Base-by-base conservation (phyloP, 30 jellyfish, hydroid and myxozoan genomes). In the Catostylus mosaicus region DNA sequence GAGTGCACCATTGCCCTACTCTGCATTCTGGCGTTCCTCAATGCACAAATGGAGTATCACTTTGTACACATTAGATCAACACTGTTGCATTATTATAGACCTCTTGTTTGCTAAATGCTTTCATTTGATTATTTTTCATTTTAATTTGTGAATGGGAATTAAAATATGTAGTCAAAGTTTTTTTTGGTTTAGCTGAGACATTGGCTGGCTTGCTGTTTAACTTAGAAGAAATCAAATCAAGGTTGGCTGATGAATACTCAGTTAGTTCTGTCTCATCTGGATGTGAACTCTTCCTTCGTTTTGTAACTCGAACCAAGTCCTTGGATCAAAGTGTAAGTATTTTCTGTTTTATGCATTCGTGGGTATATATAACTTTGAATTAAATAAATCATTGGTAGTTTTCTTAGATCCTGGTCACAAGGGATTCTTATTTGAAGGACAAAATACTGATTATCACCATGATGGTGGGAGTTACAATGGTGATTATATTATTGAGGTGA, bases 181-280 rank as follows among this genome's bases (percentile, higher is more conserved):
- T 79, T 9, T 30, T 50, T 27, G 14, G 40, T 66, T 26, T 60
- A 85, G 96, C 97, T 30, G 96, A 74, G 50, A 86, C 99, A 1
- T 59, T 93, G 76, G 32, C 96, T 30, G 99, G 99, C 0, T 56
- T 93, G 47, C 80, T 43, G 52, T 93, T 57, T 45, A 31, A 59
- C 22, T 68, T 93, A 32, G 77, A 87, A 33, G 80, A 73, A 1
- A 96, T 93, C 26, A 82, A 68, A 47, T 34, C 87, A 20, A 76
- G 75, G 27, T 63, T 93, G 30, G 86, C 89, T 65, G 87, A 70
- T 0, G 94, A 81, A 69, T 33, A 77, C 33, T 63, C 97, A 0
- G 89, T 69, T 22, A 88, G 97, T 3, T 87, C 99, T n/a, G 85
- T 93, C 43, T 81, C 99, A 0, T 93, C 99, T 56, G 99, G 97